A percentile compares a stretch with the other conserved stretches of the same genome.
Evolutionary conservation across 23 tunicate species (phyloP).

Genomic region (Styela clava): DNA sequence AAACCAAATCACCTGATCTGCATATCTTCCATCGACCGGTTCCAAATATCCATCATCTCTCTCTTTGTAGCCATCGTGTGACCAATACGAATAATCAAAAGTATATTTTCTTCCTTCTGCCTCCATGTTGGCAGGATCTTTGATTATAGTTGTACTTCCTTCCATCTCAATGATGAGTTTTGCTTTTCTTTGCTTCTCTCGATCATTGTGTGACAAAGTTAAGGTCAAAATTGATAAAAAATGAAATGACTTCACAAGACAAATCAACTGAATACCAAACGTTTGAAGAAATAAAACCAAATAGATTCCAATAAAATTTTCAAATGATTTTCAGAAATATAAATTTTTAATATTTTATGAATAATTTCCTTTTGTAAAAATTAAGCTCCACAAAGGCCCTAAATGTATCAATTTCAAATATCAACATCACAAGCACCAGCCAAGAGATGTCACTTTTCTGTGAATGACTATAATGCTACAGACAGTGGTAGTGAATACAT

Average conservation of each 20-base stretch:
- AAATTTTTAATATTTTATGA: too few relatives aligned
- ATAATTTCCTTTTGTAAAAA: too few relatives aligned
- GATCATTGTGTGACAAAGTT: slow-evolving; percentile 65
- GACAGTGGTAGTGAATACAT: too few relatives aligned
- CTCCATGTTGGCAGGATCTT: slow-evolving; percentile 41
- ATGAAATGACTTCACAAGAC: not conserved
- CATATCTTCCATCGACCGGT: slow-evolving; percentile 68
- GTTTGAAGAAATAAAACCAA: not conserved
- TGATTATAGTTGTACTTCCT: slow-evolving; percentile 61
- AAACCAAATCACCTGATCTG: slow-evolving; percentile 98
- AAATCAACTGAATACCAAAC: not conserved
- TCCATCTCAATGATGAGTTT: slow-evolving; percentile 71
- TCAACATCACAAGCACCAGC: too few relatives aligned
- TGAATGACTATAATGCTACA: too few relatives aligned
- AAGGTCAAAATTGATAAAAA: not conserved
- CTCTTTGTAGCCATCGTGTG: slow-evolving; percentile 84
- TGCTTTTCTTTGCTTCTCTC: slow-evolving; percentile 71
- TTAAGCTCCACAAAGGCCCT: too few relatives aligned
- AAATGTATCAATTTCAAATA: too few relatives aligned
- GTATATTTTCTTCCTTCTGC: slow-evolving; percentile 59
- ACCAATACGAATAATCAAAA: slow-evolving; percentile 93
- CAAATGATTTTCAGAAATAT: too few relatives aligned
- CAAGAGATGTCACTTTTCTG: too few relatives aligned
- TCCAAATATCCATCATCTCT: slow-evolving; percentile 79
- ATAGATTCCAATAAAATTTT: too few relatives aligned